phyloP scores from a whole-genome alignment of 2,888 invertebrate genomes.

The Lomographa bimaculata region DNA sequence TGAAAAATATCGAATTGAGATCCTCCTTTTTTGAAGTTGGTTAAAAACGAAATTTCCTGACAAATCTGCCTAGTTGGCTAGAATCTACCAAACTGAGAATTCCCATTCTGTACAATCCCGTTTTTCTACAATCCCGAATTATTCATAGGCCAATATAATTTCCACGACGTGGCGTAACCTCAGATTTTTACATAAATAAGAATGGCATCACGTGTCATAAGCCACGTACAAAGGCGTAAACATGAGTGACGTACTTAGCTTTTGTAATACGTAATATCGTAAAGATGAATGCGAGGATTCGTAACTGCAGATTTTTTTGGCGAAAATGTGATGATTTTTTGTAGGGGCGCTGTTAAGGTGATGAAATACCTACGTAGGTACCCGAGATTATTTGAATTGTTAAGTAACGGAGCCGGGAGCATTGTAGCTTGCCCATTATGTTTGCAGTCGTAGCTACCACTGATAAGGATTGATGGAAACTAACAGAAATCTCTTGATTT shows the following conservation, averaged over 20 bases:
- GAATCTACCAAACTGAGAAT: no score
- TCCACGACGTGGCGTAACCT: constrained; percentile 62
- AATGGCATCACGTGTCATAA: constrained; percentile 73
- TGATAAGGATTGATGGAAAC: no score
- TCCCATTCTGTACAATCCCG: no score
- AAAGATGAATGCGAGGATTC: constrained; percentile 65
- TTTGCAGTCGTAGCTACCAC: no score
- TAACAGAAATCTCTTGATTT: no score
- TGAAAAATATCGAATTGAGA: no score
- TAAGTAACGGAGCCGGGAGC: no score
- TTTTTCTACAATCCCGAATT: constrained; percentile 45
- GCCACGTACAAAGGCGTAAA: constrained; percentile 75
- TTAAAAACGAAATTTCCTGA: no score
- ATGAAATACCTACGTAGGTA: constrained; percentile 22
- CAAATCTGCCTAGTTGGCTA: no score
- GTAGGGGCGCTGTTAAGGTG: constrained; percentile 35
- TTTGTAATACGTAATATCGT: constrained; percentile 70
- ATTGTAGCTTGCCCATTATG: no score
- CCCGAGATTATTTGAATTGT: no score
- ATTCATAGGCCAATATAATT: constrained; percentile 72
- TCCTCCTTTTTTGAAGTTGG: no score
- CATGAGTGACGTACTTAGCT: constrained; percentile 71
- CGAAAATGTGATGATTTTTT: constrained; percentile 36
- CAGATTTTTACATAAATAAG: constrained; percentile 68
- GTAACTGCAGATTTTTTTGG: constrained; percentile 44